Base-by-base conservation (phyloP, 2,113 vertebrate genomes). In the Acanthisitta chloris region DNA sequence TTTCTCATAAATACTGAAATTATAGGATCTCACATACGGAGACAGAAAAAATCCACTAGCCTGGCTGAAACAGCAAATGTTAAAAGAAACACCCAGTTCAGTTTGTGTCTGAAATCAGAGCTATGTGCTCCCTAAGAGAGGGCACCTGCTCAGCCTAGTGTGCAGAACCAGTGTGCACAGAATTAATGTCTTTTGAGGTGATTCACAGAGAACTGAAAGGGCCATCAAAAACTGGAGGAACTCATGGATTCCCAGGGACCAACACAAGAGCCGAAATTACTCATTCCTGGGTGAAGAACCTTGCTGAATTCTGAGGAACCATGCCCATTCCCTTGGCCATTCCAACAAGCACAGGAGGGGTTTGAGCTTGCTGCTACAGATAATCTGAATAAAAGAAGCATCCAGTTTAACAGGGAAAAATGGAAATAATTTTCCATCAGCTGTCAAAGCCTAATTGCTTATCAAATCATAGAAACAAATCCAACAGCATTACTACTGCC, bases 381-480 rank as follows among this genome's bases (percentile, higher is more conserved):
- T 29, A 62, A 58, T 15, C 34, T 54, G n/a, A 48, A 43, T 66
- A 46, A 52, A 83, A 51, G 21, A 13, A 71, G 25, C 38, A 20
- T 24, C 48, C 31, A 40, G 10, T 46, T 70, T 46, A 59, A 77
- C 24, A 58, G 21, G 20, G 55, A 51, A 24, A 49, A 28, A 3
- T 12, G 20, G 11, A 84, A 90, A 73, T 24, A 25, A 43, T 73
- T 87, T 93, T 54, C 26, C 26, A 70, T 38, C 78, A 90, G 54
- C 23, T 92, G 54, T 87, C 40, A 61, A 61, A 87, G 43, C 12
- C 33, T 70, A 84, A 92, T 57, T 77, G 25, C 36, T 87, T 55
- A 51, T 84, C 45, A 72, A 91, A 89, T 38, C 58, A 81, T 7
- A 71, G 54, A 77, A 93, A 58, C 40, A 77, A 81, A 81, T 36